phyloP scores from a whole-genome alignment of 2,113 vertebrate genomes.

The Saccopteryx bilineata region DNA sequence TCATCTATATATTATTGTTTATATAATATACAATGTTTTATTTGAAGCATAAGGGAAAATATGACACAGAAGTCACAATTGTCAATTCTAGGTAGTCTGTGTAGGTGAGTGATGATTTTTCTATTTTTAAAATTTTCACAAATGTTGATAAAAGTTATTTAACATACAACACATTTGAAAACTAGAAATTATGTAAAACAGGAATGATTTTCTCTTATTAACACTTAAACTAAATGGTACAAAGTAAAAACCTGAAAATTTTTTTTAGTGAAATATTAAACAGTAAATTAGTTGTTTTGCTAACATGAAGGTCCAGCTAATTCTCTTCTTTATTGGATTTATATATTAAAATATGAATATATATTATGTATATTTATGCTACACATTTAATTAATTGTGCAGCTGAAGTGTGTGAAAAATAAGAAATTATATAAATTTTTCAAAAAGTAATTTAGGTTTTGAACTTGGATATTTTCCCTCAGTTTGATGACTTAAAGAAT shows the following conservation, averaged over 20 bases:
- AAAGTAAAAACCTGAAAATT: conserved; percentile 29
- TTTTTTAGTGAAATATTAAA: conserved; percentile 44
- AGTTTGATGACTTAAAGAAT: not conserved
- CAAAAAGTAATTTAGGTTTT: not conserved
- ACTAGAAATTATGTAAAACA: not conserved
- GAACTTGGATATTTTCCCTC: not conserved
- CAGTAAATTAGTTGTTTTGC: not conserved
- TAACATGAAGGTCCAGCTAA: not conserved
- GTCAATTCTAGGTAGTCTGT: not conserved
- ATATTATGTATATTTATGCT: not conserved
- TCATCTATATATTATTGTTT: not conserved
- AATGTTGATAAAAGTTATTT: not conserved
- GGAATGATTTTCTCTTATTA: not conserved
- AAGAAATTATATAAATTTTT: not conserved
- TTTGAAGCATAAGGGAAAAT: not conserved
- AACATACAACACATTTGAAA: conserved; percentile 2
- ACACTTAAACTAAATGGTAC: not conserved
- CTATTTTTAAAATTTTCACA: not conserved
- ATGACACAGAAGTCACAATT: not conserved
- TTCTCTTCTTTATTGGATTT: not conserved
- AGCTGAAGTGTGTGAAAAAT: not conserved
- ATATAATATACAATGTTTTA: not conserved
- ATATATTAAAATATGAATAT: not conserved
- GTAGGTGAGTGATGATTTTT: not conserved
- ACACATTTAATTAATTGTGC: not conserved